Conservation (phyloP, 2,113 vertebrate genomes). For the zebrafish (Danio rerio) region DNA sequence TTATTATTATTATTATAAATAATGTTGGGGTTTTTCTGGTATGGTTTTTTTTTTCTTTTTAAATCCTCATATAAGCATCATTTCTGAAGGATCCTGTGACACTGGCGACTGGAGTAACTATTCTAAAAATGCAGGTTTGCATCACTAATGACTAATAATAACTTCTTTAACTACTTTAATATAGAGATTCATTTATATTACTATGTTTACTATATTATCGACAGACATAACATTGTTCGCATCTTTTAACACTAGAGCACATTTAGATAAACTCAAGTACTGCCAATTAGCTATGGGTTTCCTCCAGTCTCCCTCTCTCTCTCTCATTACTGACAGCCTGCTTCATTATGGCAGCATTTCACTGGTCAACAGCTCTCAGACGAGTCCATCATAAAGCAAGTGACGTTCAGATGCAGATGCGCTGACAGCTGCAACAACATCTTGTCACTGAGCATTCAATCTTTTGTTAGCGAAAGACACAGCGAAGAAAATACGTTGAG, state of each 20-base stretch:
- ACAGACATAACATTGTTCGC: too few species aligned
- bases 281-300: background rate
- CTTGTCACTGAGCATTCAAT: constrained; percentile 4
- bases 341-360: background rate
- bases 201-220: background rate
- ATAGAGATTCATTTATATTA: background rate
- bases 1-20: too few species aligned
- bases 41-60: too few species aligned
- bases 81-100: background rate
- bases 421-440: background rate
- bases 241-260: background rate
- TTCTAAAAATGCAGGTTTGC: background rate
- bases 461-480: background rate
- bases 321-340: background rate
- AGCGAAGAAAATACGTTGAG: background rate
- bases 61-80: too few species aligned
- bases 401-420: background rate
- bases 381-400: background rate
- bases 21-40: too few species aligned
- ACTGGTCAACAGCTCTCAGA: constrained; percentile 1
- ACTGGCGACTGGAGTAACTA: background rate
- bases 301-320: background rate
- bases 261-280: background rate
- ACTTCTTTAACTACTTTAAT: too few species aligned
- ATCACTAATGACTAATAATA: background rate